Conservation (phyloP, 2,888 invertebrate genomes). For the Caenorhabditis sinica region DNA sequence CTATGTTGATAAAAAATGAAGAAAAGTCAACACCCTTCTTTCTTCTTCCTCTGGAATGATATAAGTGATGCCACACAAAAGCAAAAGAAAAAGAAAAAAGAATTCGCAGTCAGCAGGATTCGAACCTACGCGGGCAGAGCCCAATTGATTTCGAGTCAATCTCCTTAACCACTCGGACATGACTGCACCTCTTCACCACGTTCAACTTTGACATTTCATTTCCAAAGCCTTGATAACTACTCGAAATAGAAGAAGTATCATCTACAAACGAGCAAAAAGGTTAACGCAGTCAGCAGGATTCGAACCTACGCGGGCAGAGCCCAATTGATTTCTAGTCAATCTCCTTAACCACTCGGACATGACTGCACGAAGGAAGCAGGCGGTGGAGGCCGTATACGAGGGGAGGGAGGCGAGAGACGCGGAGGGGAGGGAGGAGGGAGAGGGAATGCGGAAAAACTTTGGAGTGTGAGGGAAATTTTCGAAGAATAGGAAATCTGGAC, state of each 20-base stretch:
- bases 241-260: no score
- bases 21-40: constrained; percentile 1
- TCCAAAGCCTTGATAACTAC: no score
- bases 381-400: no score
- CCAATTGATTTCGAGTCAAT: constrained; percentile 78
- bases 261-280: no score
- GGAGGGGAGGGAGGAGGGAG: no score
- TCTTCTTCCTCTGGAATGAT: background rate
- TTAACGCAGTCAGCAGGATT: constrained; percentile 81
- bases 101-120: constrained; percentile 74
- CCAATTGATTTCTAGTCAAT: constrained; percentile 84
- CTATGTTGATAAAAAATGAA: background rate
- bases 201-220: no score
- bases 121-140: constrained; percentile 78
- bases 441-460: no score
- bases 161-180: constrained; percentile 79
- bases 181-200: constrained; percentile 49
- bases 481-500: no score
- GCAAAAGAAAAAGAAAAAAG: background rate
- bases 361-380: constrained; percentile 68
- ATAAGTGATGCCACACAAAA: no score
- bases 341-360: constrained; percentile 83
- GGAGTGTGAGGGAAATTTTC: no score
- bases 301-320: constrained; percentile 83
- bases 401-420: no score